Base-by-base conservation (phyloP, 2,888 invertebrate genomes). In the Sialis lutaria region DNA sequence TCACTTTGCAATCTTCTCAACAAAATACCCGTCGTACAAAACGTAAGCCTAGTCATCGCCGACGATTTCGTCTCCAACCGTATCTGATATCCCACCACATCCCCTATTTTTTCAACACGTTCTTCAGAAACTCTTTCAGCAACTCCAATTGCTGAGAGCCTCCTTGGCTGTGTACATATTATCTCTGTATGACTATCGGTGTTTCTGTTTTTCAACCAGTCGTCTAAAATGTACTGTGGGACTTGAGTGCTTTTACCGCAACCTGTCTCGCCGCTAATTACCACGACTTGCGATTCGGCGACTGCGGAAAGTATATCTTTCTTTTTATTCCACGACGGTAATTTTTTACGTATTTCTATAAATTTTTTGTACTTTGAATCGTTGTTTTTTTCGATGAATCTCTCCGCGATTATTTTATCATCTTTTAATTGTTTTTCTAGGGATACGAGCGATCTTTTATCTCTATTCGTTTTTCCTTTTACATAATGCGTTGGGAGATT, bases 11-110 rank as follows among this genome's bases (percentile, higher is more conserved):
- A 64, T 44, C 90, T 75, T 41, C 93, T 72, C 40, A 95, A 63
- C 44, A 95, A 64, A 44, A 96, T 92, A 45, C 95, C 95, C 2
- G 88, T 92, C 0, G 95, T 96, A 60, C 95, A 95, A 65, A 92
- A 95, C 4, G 83, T 84, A 9, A 95, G 68, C 4, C 92, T 73
- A 0, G 95, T 95, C 60, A 71, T 73, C 0, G 72, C 65, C 0
- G 85, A 85, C 5, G 82, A 69, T 69, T 83, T 85, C 57, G 77
- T 85, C 62, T 87, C 87, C 48, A 88, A 63, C 46, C 86, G 71
- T 52, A 87, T 86, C 73, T 86, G 76, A 55, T 80, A 80, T 42
- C 77, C 77, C 5, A 76, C 62, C 39, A 79, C 75, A 50, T 79
- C 75, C 1, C 89, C 88, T 31, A 85, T 70, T 57, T 71, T 77